phyloP scores from a whole-genome alignment of 2,888 invertebrate species.

The Ennomos fuscantarius region DNA sequence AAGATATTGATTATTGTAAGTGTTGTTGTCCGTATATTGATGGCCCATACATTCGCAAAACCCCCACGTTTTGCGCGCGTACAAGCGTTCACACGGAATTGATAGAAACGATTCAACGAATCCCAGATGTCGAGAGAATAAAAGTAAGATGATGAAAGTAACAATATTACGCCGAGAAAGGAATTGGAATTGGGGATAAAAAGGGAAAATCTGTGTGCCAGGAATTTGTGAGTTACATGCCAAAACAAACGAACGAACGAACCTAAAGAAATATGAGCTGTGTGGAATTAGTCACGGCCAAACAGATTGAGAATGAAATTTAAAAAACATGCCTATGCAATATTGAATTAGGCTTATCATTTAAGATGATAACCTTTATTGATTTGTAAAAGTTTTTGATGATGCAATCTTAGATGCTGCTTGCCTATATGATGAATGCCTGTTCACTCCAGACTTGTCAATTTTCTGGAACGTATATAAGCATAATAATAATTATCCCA shows the following conservation, averaged over 20 bases:
- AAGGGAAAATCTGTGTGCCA: slow-evolving; percentile 32
- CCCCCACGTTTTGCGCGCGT: slow-evolving; percentile 17
- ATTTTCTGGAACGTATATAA: no score
- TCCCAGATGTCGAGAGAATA: slow-evolving; percentile 39
- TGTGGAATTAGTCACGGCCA: slow-evolving; percentile 12
- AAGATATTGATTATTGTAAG: slow-evolving; percentile 11
- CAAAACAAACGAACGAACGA: no score
- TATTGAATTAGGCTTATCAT: no score
- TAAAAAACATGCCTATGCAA: no score
- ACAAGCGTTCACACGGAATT: slow-evolving; percentile 40
- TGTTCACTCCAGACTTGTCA: no score
- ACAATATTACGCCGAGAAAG: slow-evolving; percentile 40
- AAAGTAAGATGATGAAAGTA: slow-evolving; percentile 43
- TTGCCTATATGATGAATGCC: no score
- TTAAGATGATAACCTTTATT: no score
- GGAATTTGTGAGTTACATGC: slow-evolving; percentile 22
- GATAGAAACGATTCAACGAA: slow-evolving; percentile 40
- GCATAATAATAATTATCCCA: no score
- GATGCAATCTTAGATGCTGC: no score
- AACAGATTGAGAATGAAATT: not conserved
- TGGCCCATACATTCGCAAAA: slow-evolving; percentile 16
- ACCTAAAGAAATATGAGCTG: slow-evolving; percentile 5
- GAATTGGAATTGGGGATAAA: slow-evolving; percentile 38
- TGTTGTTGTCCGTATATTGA: slow-evolving; percentile 11
- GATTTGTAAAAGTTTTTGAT: no score